Percentiles rank a stretch among this genome's conserved stretches.
These are phyloP conservation scores for Clamator glandarius DNA, from an alignment of 2,797 vertebrate species.

Conservation along the genomic window DNA sequence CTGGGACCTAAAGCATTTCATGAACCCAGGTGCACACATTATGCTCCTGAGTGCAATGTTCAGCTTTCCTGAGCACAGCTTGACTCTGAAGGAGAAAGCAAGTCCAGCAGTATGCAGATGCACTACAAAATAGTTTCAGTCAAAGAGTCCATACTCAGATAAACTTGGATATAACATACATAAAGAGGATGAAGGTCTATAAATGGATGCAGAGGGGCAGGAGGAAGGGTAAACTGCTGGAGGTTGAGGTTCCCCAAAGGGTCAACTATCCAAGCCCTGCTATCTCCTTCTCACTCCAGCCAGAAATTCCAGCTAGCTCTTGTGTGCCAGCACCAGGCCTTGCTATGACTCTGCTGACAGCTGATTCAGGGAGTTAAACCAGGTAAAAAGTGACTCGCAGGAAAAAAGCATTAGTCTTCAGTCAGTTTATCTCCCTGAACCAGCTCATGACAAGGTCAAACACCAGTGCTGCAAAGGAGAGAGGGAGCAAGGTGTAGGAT, in stretches of 20 bases:
- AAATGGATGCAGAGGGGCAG: not conserved
- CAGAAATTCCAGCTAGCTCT: not conserved
- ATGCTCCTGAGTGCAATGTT: not conserved
- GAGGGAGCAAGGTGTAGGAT: conserved; percentile 7
- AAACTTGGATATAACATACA: not conserved
- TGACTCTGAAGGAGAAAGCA: not conserved
- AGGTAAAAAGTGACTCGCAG: conserved; percentile 10
- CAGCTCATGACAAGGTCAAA: not conserved
- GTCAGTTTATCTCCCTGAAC: not conserved
- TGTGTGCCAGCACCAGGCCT: not conserved
- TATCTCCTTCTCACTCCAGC: not conserved
- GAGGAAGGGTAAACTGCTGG: not conserved
- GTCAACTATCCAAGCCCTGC: not conserved
- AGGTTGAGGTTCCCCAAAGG: not conserved
- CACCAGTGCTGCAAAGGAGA: not conserved
- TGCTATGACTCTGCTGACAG: not conserved
- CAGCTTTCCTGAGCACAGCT: not conserved
- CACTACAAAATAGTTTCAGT: not conserved
- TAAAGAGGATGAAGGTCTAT: not conserved
- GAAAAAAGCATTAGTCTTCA: not conserved
- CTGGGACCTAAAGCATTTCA: not conserved
- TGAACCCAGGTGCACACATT: not conserved
- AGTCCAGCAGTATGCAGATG: not conserved
- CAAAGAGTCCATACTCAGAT: not conserved
- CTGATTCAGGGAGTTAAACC: not conserved